Evolutionary conservation across 2,113 vertebrate genomes (phyloP).

Genomic region (Dicentrarchus labrax): DNA sequence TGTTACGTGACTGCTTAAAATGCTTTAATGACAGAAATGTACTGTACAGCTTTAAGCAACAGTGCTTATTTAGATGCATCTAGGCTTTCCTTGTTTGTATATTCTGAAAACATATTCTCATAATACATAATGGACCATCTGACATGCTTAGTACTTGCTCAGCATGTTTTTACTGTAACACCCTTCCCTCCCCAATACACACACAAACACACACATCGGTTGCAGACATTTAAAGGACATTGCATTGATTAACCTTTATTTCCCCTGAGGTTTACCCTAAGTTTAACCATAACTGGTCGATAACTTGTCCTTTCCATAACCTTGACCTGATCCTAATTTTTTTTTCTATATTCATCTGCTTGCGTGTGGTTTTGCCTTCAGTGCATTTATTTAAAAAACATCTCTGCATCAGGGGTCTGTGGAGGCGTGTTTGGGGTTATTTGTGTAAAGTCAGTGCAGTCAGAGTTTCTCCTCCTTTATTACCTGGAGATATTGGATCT

Average conservation of each 20-base stretch:
- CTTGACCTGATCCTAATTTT: not conserved
- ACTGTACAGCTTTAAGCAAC: not conserved
- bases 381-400: conserved; percentile 12
- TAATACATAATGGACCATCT: not conserved
- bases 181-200: not conserved
- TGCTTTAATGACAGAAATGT: not conserved
- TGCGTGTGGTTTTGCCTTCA: not conserved
- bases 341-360: not conserved
- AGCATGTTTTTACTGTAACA: conserved; percentile 19
- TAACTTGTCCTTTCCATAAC: conserved; percentile 13
- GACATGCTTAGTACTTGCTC: conserved; percentile 17
- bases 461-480: conserved; percentile 16
- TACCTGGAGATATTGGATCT: conserved; percentile 45
- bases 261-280: conserved; percentile 13
- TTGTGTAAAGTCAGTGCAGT: not conserved
- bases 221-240: conserved; percentile 27
- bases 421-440: conserved; percentile 9
- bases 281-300: conserved; percentile 19
- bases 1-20: conserved; percentile 2
- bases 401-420: not conserved
- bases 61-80: not conserved
- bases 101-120: conserved; percentile 8
- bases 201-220: not conserved
- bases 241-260: conserved; percentile 59
- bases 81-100: not conserved